A percentile compares a stretch with the other conserved stretches of the same genome.
phyloP scores from a whole-genome alignment of 2,888 invertebrate genomes.

The Acrobasis suavella region DNA sequence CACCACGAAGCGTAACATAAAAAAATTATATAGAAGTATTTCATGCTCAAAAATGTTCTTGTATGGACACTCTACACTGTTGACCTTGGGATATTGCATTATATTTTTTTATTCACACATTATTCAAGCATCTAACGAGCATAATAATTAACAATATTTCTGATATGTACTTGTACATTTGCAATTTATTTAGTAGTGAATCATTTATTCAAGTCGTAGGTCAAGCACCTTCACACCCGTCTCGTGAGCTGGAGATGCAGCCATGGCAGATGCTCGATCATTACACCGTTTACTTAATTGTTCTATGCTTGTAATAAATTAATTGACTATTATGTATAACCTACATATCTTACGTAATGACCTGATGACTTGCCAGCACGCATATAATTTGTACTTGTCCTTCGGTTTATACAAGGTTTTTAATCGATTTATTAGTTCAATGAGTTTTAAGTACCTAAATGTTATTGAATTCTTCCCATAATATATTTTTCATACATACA shows the following conservation, averaged over 20 bases:
- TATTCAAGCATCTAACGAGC: not conserved
- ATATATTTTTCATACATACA: too few relatives aligned
- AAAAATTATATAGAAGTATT: too few relatives aligned
- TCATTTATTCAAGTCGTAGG: conserved; percentile 23
- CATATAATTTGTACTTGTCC: too few relatives aligned
- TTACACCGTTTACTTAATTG: not conserved
- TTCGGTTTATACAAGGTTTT: too few relatives aligned
- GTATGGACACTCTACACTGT: too few relatives aligned
- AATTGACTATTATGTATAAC: not conserved
- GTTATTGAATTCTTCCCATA: too few relatives aligned
- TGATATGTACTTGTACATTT: conserved; percentile 11
- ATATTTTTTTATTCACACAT: not conserved
- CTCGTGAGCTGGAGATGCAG: not conserved
- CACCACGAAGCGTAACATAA: too few relatives aligned
- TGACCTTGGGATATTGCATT: not conserved
- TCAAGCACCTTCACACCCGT: conserved; percentile 7
- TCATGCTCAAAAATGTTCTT: too few relatives aligned
- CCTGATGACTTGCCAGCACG: too few relatives aligned
- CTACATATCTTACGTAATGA: too few relatives aligned
- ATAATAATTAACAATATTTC: conserved; percentile 8
- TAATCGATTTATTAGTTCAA: too few relatives aligned
- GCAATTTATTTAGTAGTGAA: not conserved
- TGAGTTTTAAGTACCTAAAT: too few relatives aligned
- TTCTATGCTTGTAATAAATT: not conserved
- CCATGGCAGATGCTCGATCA: conserved; percentile 1